Base-by-base conservation (phyloP, 2,797 vertebrate genomes). In the Bradypodion ventrale region DNA sequence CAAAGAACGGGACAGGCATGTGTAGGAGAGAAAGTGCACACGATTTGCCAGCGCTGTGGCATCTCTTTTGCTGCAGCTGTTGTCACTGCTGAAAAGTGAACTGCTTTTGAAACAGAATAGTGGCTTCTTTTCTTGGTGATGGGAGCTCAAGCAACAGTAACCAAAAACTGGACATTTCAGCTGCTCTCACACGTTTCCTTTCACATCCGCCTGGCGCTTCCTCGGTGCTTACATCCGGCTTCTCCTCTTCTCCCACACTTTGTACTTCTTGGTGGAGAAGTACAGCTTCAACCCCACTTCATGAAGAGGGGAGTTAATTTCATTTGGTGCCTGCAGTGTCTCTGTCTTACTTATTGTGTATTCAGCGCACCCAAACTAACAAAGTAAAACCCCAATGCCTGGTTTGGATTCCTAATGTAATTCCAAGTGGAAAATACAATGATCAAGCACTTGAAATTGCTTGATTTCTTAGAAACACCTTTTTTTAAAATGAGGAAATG, bases 311-410 rank as follows among this genome's bases (percentile, higher is more conserved):
- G 35, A 69, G 37, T 59, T 69, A 70, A 46, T 80, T 77, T 85
- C 37, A 81, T 82, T 85, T 82, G 56, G 19, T 56, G 62, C 52
- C 73, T 85, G 42, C 32, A 40, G 42, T 70, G 65, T 82, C 76
- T 76, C 65, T n/a, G 23, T 77, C 42, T 85, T 37, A 82, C 81
- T 70, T 70, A 85, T 52, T 49, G 29, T 37, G 70, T 56, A 85
- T 70, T 60, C 46, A 59, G 56, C 52, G 62, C 52, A 62, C 56
- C 63, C 60, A 85, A 66, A 46, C 78, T 49, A 70, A 56, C 32
- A 81, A 76, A 49, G 62, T 52, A 56, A 56, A 56, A 5, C 66
- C 73, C 79, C 46, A 62, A 81, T 72, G 83, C 44, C 65, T 63
- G 35, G 23, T 65, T 70, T 82, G 32, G 60, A 70, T 81, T 63